These are phyloP conservation scores for Adelosebastes latens DNA, from an alignment of 2,797 vertebrate genomes.

Conservation along the genomic window DNA sequence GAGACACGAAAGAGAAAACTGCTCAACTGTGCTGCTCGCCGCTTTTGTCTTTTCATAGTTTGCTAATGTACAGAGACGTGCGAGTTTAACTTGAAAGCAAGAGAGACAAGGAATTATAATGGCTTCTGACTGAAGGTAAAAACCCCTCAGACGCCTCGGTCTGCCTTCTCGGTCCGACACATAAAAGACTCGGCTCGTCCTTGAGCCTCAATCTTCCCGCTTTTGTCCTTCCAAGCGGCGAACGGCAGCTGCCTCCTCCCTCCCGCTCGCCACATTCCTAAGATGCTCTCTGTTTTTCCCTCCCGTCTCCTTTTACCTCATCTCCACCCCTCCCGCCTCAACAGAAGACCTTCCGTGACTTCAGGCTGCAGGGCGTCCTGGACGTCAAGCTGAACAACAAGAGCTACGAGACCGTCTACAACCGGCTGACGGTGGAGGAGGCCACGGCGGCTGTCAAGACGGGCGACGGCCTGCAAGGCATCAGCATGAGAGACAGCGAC, in stretches of 20 bases:
- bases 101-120: slow-evolving; percentile 51
- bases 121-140: slow-evolving; percentile 51
- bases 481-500: slow-evolving; percentile 97
- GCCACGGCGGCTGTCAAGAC: slow-evolving; percentile 89
- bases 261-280: slow-evolving; percentile 41
- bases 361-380: slow-evolving; percentile 92
- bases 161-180: slow-evolving; percentile 15
- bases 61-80: slow-evolving; percentile 31
- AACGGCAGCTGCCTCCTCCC: slow-evolving; percentile 23
- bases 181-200: slow-evolving; percentile 63
- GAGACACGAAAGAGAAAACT: slow-evolving; percentile 31
- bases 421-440: slow-evolving; percentile 92
- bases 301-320: neutral
- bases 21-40: slow-evolving; percentile 44
- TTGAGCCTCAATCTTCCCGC: slow-evolving; percentile 57
- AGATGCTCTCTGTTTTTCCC: slow-evolving; percentile 35
- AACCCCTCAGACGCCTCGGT: slow-evolving; percentile 22
- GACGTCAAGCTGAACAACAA: slow-evolving; percentile 92
- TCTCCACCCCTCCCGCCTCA: neutral
- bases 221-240: slow-evolving; percentile 49
- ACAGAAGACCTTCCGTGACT: slow-evolving; percentile 96
- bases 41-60: slow-evolving; percentile 65
- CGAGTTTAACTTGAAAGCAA: slow-evolving; percentile 53
- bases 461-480: slow-evolving; percentile 90
- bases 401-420: slow-evolving; percentile 92